phyloP scores from a whole-genome alignment of 2,797 vertebrate genomes.

The Apogon talboti region DNA sequence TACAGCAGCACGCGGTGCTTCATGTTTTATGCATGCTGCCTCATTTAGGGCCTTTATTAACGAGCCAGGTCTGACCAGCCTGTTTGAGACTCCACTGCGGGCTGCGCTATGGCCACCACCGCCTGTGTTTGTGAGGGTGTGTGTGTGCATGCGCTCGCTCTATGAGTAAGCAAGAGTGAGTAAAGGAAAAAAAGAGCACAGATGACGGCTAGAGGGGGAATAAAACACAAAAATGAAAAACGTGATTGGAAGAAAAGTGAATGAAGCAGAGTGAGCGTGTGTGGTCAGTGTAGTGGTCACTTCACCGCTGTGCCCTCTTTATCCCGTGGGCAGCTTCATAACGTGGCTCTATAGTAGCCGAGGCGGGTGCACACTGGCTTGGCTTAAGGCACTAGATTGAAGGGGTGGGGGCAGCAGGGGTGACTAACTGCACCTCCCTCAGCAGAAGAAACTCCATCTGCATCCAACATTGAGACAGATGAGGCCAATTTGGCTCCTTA shows the following conservation, averaged over 20 bases:
- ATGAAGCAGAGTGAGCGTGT: constrained; percentile 50
- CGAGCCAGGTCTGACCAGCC: constrained; percentile 71
- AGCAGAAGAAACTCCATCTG: constrained; percentile 98
- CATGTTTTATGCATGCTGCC: constrained; percentile 89
- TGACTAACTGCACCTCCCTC: constrained; percentile 97
- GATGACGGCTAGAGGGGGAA: constrained; percentile 49
- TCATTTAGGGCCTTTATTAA: constrained; percentile 86
- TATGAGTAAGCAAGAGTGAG: constrained; percentile 52
- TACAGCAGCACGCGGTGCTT: constrained; percentile 78
- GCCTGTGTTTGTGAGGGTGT: constrained; percentile 33
- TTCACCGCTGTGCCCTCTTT: constrained; percentile 60
- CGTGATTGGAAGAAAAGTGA: constrained; percentile 65
- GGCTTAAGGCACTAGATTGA: constrained; percentile 69
- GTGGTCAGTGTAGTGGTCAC: constrained; percentile 77
- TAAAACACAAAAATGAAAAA: constrained; percentile 51
- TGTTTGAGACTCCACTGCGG: constrained; percentile 60
- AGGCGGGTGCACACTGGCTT: constrained; percentile 45
- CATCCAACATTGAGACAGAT: constrained; percentile 99
- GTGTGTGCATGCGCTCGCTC: constrained; percentile 22
- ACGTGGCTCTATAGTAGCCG: constrained; percentile 33
- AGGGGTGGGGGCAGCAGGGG: constrained; percentile 86
- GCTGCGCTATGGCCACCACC: constrained; percentile 53
- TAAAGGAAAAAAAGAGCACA: constrained; percentile 41
- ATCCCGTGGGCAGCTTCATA: constrained; percentile 54
- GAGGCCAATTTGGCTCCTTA: constrained; percentile 99